Evolutionary conservation across 2,888 invertebrate genomes (phyloP).

Genomic region (Trissonchulus latispiculum): DNA sequence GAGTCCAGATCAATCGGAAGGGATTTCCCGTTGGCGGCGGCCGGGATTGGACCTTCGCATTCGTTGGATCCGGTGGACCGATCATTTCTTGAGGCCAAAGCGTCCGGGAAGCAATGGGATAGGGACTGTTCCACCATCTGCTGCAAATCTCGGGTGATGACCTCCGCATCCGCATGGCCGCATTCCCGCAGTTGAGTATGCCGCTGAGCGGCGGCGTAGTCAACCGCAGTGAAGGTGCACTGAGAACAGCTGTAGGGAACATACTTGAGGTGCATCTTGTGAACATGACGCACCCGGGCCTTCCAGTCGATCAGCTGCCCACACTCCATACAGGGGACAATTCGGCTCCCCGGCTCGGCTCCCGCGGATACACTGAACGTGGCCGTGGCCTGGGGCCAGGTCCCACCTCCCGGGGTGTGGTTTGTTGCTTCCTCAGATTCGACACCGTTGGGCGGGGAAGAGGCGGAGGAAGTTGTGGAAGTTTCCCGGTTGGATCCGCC

Average conservation of each 20-base stretch:
- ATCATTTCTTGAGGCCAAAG: background rate
- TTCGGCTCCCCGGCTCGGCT: background rate
- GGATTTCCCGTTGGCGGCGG: background rate
- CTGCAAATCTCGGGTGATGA: constrained; percentile 10
- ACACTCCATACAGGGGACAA: constrained; percentile 27
- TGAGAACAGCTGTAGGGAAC: constrained; percentile 25
- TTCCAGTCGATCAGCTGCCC: constrained; percentile 26
- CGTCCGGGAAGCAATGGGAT: constrained; percentile 7
- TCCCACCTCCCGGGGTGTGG: too few species aligned
- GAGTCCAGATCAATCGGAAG: background rate
- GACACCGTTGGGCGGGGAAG: background rate
- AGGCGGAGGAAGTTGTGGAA: background rate
- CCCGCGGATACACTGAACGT: constrained; percentile 5
- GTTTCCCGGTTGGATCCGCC: background rate
- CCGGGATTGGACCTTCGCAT: too few species aligned
- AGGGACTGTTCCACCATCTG: constrained; percentile 4
- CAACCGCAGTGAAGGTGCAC: constrained; percentile 24
- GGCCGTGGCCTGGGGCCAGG: background rate
- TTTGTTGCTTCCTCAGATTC: too few species aligned
- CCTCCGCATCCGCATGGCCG: constrained; percentile 19
- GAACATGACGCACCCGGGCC: constrained; percentile 25
- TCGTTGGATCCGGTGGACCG: background rate
- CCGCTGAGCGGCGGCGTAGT: constrained; percentile 21
- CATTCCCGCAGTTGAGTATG: constrained; percentile 25
- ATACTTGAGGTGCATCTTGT: constrained; percentile 23